Evolutionary conservation across 2,113 vertebrate genomes (phyloP).

Genomic region (Micromys minutus): DNA sequence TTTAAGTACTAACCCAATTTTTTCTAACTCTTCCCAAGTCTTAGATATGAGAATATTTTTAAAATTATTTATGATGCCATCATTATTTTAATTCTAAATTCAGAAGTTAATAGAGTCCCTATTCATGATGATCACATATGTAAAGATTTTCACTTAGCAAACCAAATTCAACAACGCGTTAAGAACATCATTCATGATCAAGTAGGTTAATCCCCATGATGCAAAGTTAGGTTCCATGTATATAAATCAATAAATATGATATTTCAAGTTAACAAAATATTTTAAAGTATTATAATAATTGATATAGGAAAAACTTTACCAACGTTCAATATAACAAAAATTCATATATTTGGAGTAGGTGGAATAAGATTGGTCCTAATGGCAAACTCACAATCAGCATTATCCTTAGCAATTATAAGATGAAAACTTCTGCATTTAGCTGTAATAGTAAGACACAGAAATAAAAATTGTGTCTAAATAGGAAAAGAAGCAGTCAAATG

Average conservation of each 20-base stretch:
- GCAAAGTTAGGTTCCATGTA: neutral
- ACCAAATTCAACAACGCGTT: neutral
- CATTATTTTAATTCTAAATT: neutral
- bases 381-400: neutral
- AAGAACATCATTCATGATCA: neutral
- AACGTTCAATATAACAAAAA: neutral
- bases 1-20: neutral
- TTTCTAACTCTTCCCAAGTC: neutral
- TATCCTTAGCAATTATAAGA: neutral
- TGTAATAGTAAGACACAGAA: neutral
- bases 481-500: neutral
- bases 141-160: neutral
- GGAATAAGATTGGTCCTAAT: neutral
- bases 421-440: neutral
- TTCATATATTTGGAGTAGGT: neutral
- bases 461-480: neutral
- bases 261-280: neutral
- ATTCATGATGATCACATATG: neutral
- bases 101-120: neutral
- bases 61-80: neutral
- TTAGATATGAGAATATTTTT: neutral
- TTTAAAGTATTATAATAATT: neutral
- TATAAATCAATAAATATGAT: neutral
- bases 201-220: neutral
- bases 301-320: neutral